Conservation (phyloP, 2,113 vertebrate genomes). For the Ammospiza nelsoni region DNA sequence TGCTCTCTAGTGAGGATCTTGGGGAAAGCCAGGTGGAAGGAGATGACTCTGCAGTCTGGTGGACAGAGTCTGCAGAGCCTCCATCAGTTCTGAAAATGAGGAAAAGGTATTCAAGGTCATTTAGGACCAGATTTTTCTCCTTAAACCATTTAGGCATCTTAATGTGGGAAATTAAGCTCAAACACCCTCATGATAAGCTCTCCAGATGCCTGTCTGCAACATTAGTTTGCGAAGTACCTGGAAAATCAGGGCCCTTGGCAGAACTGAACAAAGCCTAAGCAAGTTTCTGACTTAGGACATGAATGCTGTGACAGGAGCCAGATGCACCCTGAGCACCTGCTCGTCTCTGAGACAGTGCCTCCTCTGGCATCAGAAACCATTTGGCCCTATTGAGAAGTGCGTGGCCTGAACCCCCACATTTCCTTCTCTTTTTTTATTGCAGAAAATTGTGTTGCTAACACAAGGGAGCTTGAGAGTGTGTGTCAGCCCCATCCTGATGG, state of each 20-base stretch:
- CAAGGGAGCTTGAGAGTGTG: rapidly evolving
- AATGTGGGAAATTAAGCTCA: background rate
- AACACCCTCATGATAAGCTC: background rate
- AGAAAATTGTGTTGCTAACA: background rate
- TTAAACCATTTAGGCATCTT: background rate
- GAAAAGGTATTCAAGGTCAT: background rate
- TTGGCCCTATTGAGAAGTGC: background rate
- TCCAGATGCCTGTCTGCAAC: background rate
- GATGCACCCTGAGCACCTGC: rapidly evolving
- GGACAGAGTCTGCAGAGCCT: background rate
- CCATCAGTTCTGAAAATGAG: background rate
- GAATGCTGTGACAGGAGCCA: background rate
- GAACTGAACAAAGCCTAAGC: background rate
- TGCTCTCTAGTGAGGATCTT: rapidly evolving
- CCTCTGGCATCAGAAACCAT: background rate
- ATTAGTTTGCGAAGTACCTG: background rate
- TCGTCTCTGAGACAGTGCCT: background rate
- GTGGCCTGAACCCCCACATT: background rate
- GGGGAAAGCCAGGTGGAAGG: background rate
- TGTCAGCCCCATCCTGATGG: background rate
- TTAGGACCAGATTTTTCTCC: background rate
- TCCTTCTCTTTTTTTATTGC: background rate
- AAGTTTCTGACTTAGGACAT: background rate
- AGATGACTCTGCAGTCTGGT: background rate
- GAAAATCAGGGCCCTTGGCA: background rate